These are phyloP conservation scores for Apostichopus japonicus DNA, from an alignment of 35 echinoderm and acorn worm genomes.

Conservation along the genomic window DNA sequence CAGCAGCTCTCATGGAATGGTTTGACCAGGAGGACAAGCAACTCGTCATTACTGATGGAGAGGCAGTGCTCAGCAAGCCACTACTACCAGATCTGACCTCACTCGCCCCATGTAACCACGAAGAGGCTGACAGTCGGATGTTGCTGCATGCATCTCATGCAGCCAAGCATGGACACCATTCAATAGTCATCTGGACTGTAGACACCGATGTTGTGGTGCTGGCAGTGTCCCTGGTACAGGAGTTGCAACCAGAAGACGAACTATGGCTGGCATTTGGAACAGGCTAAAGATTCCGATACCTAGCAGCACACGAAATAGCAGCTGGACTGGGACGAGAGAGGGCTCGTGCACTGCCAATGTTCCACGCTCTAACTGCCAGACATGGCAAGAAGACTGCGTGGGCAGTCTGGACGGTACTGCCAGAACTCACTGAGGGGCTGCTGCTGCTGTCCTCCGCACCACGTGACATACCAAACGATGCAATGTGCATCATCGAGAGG, in stretches of 20 bases:
- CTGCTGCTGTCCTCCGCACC: neutral
- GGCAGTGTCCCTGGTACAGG: too few species aligned
- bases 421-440: slow-evolving; percentile 56
- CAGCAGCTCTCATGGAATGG: too few species aligned
- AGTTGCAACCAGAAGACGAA: too few species aligned
- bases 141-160: too few species aligned
- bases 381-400: slow-evolving; percentile 66
- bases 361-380: slow-evolving; percentile 54
- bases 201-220: too few species aligned
- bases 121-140: too few species aligned
- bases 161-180: too few species aligned
- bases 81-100: too few species aligned
- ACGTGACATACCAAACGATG: slow-evolving; percentile 32
- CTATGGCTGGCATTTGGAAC: too few species aligned
- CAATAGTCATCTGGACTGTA: too few species aligned
- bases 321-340: slow-evolving; percentile 23
- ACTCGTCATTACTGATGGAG: neutral
- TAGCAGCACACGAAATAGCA: slow-evolving; percentile 50
- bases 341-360: slow-evolving; percentile 44
- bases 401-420: slow-evolving; percentile 41
- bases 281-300: slow-evolving; percentile 13
- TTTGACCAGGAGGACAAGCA: neutral
- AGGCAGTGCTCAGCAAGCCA: too few species aligned
- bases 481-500: slow-evolving; percentile 43
- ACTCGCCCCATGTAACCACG: too few species aligned